Conservation (phyloP, 2,113 vertebrate genomes). For the Alligator sinensis region DNA sequence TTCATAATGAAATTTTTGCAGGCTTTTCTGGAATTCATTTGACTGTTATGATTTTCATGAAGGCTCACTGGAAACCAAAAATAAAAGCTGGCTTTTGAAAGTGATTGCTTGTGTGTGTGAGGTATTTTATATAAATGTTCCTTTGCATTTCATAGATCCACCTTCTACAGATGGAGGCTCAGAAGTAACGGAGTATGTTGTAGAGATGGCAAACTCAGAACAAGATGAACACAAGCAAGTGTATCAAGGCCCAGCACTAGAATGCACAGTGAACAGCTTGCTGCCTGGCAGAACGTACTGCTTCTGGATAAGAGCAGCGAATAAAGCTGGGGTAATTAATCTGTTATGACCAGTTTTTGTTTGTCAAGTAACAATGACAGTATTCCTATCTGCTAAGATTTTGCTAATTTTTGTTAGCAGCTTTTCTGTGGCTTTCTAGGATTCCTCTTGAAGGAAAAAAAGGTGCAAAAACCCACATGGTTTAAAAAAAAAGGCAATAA, state of each 20-base stretch:
- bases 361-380: fast-evolving
- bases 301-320: conserved; percentile 81
- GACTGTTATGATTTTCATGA: background rate
- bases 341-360: background rate
- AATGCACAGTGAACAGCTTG: conserved; percentile 69
- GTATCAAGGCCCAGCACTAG: conserved; percentile 70
- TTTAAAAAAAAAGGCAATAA: fast-evolving
- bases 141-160: conserved; percentile 63
- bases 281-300: conserved; percentile 76
- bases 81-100: background rate
- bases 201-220: conserved; percentile 73
- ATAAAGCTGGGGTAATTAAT: conserved; percentile 73
- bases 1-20: background rate
- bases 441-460: background rate
- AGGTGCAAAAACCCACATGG: background rate
- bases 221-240: conserved; percentile 57
- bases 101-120: background rate
- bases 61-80: background rate
- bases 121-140: background rate
- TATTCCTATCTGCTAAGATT: fast-evolving
- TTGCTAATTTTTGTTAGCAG: background rate
- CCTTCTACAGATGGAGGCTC: conserved; percentile 73
- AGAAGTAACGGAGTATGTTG: conserved; percentile 58
- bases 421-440: background rate
- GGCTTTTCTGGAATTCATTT: background rate